Conservation (phyloP, 2,888 invertebrate species). For the Cerastis rubricosa region DNA sequence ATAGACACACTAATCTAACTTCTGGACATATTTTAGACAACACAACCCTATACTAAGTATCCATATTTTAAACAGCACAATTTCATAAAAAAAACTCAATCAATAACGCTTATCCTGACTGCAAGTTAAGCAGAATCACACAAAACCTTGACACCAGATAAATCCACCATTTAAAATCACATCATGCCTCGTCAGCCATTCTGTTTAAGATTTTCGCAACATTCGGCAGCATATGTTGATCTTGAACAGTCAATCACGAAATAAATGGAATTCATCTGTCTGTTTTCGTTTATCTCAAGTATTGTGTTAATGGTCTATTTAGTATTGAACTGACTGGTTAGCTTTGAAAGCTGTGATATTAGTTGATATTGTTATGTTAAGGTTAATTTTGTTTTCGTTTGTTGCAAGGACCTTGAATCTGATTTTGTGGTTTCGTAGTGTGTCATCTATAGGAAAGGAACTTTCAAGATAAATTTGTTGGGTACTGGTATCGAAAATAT, state of each 20-base stretch:
- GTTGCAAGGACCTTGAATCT: constrained; percentile 29
- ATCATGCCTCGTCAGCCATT: neutral
- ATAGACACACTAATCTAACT: no score
- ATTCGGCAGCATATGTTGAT: constrained; percentile 44
- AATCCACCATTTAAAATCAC: constrained; percentile 13
- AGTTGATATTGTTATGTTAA: constrained; percentile 40
- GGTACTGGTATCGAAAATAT: neutral
- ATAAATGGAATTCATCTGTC: constrained; percentile 52
- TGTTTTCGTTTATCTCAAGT: constrained; percentile 43
- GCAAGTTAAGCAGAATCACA: neutral
- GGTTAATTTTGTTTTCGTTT: constrained; percentile 44
- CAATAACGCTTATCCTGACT: no score
- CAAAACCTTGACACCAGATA: constrained; percentile 7
- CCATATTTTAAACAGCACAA: no score
- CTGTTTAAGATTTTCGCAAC: constrained; percentile 48
- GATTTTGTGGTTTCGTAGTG: neutral
- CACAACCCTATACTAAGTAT: no score
- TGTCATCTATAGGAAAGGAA: neutral
- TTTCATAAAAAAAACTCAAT: no score
- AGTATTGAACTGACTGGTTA: constrained; percentile 34
- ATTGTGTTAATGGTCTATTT: constrained; percentile 53
- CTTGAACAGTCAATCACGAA: constrained; percentile 57
- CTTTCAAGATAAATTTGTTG: neutral
- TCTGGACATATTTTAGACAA: no score
- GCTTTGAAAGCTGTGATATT: constrained; percentile 29